Conservation (phyloP, 1,140 invertebrate genomes). For the Aphis craccivora region DNA sequence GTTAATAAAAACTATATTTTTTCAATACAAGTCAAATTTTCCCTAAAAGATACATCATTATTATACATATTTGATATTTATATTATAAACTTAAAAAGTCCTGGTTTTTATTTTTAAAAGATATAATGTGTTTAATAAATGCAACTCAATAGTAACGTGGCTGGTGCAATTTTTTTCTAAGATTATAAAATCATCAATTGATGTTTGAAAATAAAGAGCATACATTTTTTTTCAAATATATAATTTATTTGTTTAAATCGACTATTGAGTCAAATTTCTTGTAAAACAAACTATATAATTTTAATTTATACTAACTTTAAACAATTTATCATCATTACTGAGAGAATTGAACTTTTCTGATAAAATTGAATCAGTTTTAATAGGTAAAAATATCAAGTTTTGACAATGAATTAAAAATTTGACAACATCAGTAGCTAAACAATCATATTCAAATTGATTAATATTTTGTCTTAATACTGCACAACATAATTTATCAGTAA, state of each 20-base stretch:
- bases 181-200: too few relatives aligned
- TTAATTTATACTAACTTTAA: conserved; percentile 23
- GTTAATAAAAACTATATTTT: not conserved
- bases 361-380: conserved; percentile 51
- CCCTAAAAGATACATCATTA: too few relatives aligned
- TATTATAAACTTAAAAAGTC: not conserved
- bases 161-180: not conserved
- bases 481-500: conserved; percentile 41
- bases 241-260: too few relatives aligned
- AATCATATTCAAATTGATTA: conserved; percentile 53
- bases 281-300: not conserved
- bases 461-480: conserved; percentile 48
- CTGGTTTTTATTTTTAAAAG: not conserved
- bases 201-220: too few relatives aligned
- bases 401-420: conserved; percentile 46
- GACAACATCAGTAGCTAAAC: conserved; percentile 51
- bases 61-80: too few relatives aligned
- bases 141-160: not conserved
- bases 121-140: not conserved
- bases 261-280: not conserved
- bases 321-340: not conserved
- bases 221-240: too few relatives aligned
- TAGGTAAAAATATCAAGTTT: conserved; percentile 46
- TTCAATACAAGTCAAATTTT: too few relatives aligned
- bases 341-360: conserved; percentile 48